Conservation (phyloP, 2,797 vertebrate genomes). For the Toxotes lorentzi region DNA sequence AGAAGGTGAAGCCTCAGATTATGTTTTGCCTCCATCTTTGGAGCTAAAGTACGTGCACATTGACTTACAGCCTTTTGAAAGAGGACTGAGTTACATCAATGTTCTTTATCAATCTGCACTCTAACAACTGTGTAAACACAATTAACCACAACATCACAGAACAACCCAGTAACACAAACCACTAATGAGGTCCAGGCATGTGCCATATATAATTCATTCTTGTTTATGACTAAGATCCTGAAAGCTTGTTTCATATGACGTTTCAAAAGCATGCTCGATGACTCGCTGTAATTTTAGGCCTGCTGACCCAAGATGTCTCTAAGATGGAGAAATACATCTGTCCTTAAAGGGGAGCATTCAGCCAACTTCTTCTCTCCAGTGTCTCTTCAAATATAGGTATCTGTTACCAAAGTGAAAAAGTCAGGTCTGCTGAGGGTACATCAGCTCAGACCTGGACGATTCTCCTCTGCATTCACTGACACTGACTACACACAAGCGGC, state of each 20-base stretch:
- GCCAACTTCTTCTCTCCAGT: slow-evolving; percentile 7
- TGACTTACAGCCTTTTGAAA: slow-evolving; percentile 29
- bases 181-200: slow-evolving; percentile 62
- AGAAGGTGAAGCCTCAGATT: slow-evolving; percentile 60
- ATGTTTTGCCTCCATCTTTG: slow-evolving; percentile 46
- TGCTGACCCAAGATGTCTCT: not conserved
- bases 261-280: slow-evolving; percentile 26
- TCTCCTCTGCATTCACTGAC: slow-evolving; percentile 15
- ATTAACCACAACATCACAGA: slow-evolving; percentile 57
- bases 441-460: slow-evolving; percentile 2
- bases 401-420: slow-evolving; percentile 16
- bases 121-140: slow-evolving; percentile 68
- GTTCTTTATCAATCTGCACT: slow-evolving; percentile 65
- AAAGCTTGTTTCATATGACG: slow-evolving; percentile 34
- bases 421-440: not conserved
- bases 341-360: slow-evolving; percentile 11
- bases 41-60: slow-evolving; percentile 25
- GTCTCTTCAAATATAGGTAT: slow-evolving; percentile 16
- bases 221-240: slow-evolving; percentile 46
- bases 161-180: slow-evolving; percentile 42
- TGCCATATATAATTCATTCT: slow-evolving; percentile 37
- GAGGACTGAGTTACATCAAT: slow-evolving; percentile 50
- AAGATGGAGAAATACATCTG: not conserved
- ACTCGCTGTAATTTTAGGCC: slow-evolving; percentile 23
- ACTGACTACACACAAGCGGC: not conserved